These are phyloP conservation scores for Luidia sarsii DNA, from an alignment of 53 echinoderm and acorn worm species.

Conservation along the genomic window DNA sequence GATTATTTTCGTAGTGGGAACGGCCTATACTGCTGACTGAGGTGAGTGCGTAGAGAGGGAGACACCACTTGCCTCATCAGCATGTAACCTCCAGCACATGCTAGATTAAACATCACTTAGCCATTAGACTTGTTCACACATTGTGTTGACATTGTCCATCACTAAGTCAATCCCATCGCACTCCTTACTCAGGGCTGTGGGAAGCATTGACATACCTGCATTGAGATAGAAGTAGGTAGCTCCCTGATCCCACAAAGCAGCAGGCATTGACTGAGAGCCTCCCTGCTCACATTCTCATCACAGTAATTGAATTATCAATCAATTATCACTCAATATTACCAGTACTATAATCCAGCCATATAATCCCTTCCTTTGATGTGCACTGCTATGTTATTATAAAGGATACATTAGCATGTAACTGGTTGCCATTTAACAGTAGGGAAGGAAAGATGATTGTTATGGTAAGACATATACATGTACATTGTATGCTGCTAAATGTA, in stretches of 20 bases:
- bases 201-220: background rate
- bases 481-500: no score
- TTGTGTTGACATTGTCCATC: slow-evolving; percentile 48
- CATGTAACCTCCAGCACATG: slow-evolving; percentile 16
- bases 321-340: slow-evolving; percentile 19
- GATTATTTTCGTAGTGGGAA: no score
- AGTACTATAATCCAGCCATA: background rate
- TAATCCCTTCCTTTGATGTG: background rate
- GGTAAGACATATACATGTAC: no score
- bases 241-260: background rate
- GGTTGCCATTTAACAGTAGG: no score
- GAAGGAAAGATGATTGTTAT: no score
- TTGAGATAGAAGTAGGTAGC: no score
- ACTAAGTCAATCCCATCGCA: slow-evolving; percentile 34
- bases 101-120: slow-evolving; percentile 57
- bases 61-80: slow-evolving; percentile 27
- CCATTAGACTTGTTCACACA: slow-evolving; percentile 50
- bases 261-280: slow-evolving; percentile 7
- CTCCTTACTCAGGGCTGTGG: background rate
- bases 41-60: background rate
- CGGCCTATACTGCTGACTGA: no score
- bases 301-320: slow-evolving; percentile 38
- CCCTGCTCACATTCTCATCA: background rate
- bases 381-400: no score
- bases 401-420: no score